Percentiles rank a stretch among this genome's conserved stretches.
These are phyloP conservation scores for Portunus trituberculatus DNA, from an alignment of 1,140 invertebrate species.

Conservation along the genomic window DNA sequence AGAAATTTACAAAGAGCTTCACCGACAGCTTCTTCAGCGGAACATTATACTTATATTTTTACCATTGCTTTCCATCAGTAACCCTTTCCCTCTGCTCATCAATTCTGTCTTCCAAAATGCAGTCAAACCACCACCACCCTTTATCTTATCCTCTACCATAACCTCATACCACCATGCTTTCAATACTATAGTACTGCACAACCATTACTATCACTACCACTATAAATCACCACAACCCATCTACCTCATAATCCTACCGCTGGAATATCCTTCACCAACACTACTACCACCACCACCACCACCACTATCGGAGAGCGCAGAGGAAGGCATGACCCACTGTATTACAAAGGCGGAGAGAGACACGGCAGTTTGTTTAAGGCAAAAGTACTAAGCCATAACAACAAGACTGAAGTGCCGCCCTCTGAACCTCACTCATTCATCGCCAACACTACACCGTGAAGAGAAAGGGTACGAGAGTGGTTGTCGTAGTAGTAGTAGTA, in stretches of 20 bases:
- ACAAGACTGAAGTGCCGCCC: too few relatives aligned
- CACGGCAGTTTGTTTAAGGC: too few relatives aligned
- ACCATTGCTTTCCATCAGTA: neutral
- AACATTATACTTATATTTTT: too few relatives aligned
- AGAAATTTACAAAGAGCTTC: too few relatives aligned
- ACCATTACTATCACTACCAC: neutral
- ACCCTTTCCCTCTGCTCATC: neutral
- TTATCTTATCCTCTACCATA: neutral
- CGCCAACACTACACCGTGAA: neutral
- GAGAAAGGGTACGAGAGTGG: neutral
- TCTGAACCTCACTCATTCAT: too few relatives aligned
- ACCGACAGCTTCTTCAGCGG: too few relatives aligned
- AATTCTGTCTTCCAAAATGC: neutral
- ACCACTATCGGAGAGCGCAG: too few relatives aligned
- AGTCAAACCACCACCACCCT: neutral
- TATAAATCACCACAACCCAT: too few relatives aligned
- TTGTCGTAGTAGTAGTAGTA: neutral
- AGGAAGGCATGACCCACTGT: too few relatives aligned
- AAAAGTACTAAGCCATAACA: too few relatives aligned
- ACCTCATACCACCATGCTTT: neutral
- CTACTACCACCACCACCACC: constrained; percentile 5
- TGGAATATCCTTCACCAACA: neutral
- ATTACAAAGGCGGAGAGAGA: neutral
- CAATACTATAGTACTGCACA: neutral
- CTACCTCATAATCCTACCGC: too few relatives aligned